Base-by-base conservation (phyloP, 2,888 invertebrate genomes). In the Stenodera caucasica region DNA sequence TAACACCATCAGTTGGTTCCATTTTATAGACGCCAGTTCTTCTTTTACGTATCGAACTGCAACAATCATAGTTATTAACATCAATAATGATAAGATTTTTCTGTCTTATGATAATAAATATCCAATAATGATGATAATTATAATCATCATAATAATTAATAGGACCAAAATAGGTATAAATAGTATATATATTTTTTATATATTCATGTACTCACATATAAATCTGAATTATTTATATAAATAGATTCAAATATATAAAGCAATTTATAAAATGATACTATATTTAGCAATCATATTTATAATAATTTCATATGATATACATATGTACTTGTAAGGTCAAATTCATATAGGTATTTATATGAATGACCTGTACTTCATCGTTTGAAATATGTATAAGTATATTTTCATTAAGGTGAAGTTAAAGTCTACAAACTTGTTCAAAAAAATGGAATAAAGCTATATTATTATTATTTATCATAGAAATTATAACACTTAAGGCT, bases 1-100 rank as follows among this genome's bases (percentile, higher is more conserved):
- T 67, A 11, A 79, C 71, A 58, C 75, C 77, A 58, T 78, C 77
- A 9, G 75, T 71, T 3, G 74, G 58, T 51, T 78, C 78, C 78
- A 80, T 77, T 63, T 77, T 77, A 61, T 78, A 78, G 3, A 77
- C 75, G 21, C 78, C 79, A 33, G 76, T 75, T 71, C 76, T 77
- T 60, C 79, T 65, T 66, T 75, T 74, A 54, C 78, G 70, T 12
- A 70, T 58, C 26, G 57, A 59, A 61, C 68, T 71, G 53, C 53
- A 70, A 69, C 14, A 35, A 35, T n/a, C n/a, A n/a, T n/a, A n/a
- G 2, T 14, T 7, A 35, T 6, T 33, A 49, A 23, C 26, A 29
- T 26, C 32, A 52, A 50, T n/a, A 15, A 0, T 52, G 52, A 30
- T 52, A 33, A 52, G 30, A 14, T 30, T 52, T 51, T 11, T 23